Percentiles rank a stretch among this genome's conserved stretches.
phyloP scores from a whole-genome alignment of 2,797 vertebrate species.

The Falco novaeseelandiae region DNA sequence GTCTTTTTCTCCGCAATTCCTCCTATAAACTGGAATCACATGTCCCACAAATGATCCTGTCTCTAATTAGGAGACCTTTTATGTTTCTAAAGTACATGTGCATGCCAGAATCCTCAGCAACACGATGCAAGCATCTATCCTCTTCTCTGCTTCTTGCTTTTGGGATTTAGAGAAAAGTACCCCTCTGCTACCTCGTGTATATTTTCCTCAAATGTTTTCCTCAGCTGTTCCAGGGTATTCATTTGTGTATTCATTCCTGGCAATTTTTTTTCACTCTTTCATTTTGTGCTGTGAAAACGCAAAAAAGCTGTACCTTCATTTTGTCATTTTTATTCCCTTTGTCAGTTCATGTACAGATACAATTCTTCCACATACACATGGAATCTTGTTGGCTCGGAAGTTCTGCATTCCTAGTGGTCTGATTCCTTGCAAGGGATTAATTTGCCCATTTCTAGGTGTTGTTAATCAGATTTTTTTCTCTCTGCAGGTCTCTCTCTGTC shows the following conservation, averaged over 20 bases:
- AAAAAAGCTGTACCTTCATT: background rate
- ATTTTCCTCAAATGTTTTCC: background rate
- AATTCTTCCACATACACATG: background rate
- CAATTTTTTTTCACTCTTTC: background rate
- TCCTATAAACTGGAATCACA: conserved; percentile 57
- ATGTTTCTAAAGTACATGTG: conserved; percentile 59
- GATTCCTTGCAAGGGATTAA: background rate
- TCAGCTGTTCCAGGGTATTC: background rate
- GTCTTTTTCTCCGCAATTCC: conserved; percentile 39
- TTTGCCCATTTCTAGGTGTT: background rate
- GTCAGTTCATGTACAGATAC: background rate
- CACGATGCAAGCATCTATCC: background rate
- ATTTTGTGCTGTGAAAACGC: background rate
- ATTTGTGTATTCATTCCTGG: background rate
- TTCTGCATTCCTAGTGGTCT: background rate
- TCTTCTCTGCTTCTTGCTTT: background rate
- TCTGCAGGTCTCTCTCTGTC: background rate
- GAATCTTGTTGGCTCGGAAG: background rate
- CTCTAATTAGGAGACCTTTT: conserved; percentile 61
- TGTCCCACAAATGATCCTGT: conserved; percentile 60
- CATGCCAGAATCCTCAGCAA: conserved; percentile 45
- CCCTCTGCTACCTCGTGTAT: background rate
- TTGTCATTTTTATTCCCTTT: background rate
- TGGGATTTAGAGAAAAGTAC: background rate
- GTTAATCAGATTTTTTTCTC: background rate